Base-by-base conservation (phyloP, 1,140 invertebrate genomes). In the Drosophila insularis region DNA sequence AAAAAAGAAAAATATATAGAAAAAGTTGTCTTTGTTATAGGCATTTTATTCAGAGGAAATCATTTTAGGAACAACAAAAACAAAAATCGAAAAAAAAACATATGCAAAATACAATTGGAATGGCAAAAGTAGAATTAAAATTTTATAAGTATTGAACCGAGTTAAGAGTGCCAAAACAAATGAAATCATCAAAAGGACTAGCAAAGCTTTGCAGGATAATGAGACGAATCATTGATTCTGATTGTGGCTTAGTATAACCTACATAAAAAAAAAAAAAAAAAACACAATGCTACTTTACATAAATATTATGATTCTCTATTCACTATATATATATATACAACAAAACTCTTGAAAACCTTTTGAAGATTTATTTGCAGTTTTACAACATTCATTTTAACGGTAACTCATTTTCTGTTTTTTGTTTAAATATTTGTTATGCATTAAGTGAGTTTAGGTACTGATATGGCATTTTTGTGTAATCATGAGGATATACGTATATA, bases 381-480 rank as follows among this genome's bases (percentile, higher is more conserved):
- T 46, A 17, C 14, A 46, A 46, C 27, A 56, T 56, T 56, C 13
- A 19, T 35, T 58, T 61, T 43, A 27, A 40, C 31, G 32, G 14
- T 27, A 5, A 27, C 23, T 27, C 23, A 27, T 27, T 35, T 35
- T 19, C 10, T 21, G 4, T 50, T 43, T 40, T 23, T 40, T 60
- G 11, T 60, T 40, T 61, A 40, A 59, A 59, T 56, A 67, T 59
- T 78, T 64, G 55, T 21, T 50, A 50, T 50, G 17, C 19, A 50
- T 21, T 50, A 50, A 21, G 43, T 21, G 43, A 6, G 8, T 17
- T 17, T 50, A 50, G 8, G 11, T 50, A 17, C 43, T 50, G 43
- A 21, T 19, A 87, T 87, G 82, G 82, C 82, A 87, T 87, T 87
- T 87, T 87, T 87, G 82, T 87, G 82, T 89, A 78, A 68, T 82